Evolutionary conservation across 2,888 invertebrate species (phyloP), one percentile per base, ranked within the genome.

Genomic region (Epinotia nisella): DNA sequence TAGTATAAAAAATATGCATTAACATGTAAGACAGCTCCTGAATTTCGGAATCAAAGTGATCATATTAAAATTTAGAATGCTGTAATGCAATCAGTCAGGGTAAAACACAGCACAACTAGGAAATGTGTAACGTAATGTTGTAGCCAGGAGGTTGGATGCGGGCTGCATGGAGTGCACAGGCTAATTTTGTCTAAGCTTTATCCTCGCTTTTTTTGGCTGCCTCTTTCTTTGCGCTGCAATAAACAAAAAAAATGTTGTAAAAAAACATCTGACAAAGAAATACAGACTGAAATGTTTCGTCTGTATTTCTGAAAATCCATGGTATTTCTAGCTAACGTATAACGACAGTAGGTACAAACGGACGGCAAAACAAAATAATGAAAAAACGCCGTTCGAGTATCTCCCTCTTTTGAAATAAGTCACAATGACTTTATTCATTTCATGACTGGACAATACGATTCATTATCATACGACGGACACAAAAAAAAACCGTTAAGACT

Each of bases 221-320:
- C 7, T 73, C 73, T 73, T 73, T 69, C 15, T 73, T 73, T 29
- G 64, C 24, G 39, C 73, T 73, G 73, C 17, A 73, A 73, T 35
- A 49, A 68, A 71, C n/a, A 24, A 55, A 62, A 56, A n/a, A 17
- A 17, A 17, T 53, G 7, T 1, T 64, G 24, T 51, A 29, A 41
- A 19, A 0, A 41, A 41, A 60, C 3, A 3, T 49, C 4, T 15
- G 11, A 19, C 19, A 55, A 53, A 21, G 11, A 9, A 15, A 9
- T 4, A 49, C 15, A 15, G 13, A 15, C 49, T 15, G 49, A 49
- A 49, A 49, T 13, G 49, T 15, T 49, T 1, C 49, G 35, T 9
- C 9, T 9, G 5, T 7, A 35, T 1, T 35, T 35, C 9, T 35
- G 9, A 9, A 35, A 35, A 35, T 0, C 35, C 35, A 35, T 35